phyloP scores from a whole-genome alignment of 2,888 invertebrate species.

The Epistrophe grossulariae region DNA sequence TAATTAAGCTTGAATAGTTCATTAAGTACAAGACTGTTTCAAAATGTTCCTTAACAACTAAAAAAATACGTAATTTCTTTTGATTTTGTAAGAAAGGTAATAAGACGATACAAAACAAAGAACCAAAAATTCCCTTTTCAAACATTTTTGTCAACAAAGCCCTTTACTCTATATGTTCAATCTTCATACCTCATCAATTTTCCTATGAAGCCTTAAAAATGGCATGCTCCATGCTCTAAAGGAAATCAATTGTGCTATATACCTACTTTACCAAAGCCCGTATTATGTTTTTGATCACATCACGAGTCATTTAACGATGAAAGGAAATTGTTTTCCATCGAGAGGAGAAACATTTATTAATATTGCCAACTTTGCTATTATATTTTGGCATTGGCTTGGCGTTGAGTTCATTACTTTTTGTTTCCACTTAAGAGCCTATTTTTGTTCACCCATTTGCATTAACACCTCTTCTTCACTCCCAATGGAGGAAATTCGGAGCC shows the following conservation, averaged over 20 bases:
- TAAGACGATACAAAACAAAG: background rate
- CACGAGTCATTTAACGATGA: constrained; percentile 16
- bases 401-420: constrained; percentile 3
- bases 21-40: background rate
- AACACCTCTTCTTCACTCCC: background rate
- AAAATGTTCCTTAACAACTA: too few species aligned
- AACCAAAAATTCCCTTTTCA: background rate
- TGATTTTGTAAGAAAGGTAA: background rate
- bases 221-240: background rate
- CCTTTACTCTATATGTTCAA: background rate
- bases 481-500: background rate
- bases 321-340: background rate
- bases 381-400: background rate
- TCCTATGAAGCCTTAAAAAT: background rate
- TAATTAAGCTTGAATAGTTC: background rate
- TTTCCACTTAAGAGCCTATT: constrained; percentile 10
- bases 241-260: constrained; percentile 1
- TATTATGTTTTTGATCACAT: constrained; percentile 21
- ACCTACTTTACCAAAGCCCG: background rate
- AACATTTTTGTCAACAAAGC: background rate
- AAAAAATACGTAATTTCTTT: too few species aligned
- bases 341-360: background rate
- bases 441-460: constrained; percentile 12
- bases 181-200: background rate
- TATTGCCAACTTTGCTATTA: constrained; percentile 14